These are phyloP conservation scores for Stomatorhinus walkeri DNA, from an alignment of 2,797 vertebrate species.

Conservation along the genomic window DNA sequence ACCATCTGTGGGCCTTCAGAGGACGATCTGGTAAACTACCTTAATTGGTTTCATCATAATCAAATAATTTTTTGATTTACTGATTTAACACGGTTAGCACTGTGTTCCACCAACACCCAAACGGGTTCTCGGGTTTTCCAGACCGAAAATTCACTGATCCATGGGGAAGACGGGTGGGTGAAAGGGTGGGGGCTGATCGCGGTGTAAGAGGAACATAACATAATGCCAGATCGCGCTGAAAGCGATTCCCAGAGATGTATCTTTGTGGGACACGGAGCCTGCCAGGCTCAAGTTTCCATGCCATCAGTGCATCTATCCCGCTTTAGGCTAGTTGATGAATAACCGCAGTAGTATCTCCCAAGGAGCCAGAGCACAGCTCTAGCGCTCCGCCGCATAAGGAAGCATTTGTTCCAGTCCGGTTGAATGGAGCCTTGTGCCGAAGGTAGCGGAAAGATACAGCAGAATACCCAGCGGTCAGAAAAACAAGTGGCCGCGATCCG, in stretches of 20 bases:
- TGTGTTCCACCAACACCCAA: not conserved
- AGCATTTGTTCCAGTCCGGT: conserved; percentile 61
- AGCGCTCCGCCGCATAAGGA: conserved; percentile 63
- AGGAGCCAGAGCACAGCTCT: conserved; percentile 35
- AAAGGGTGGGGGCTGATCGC: no score
- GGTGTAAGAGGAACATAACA: not conserved
- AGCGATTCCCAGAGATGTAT: not conserved
- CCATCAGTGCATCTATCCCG: conserved; percentile 26
- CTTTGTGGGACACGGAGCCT: not conserved
- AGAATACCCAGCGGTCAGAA: conserved; percentile 53
- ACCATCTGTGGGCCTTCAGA: not conserved
- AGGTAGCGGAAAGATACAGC: conserved; percentile 25
- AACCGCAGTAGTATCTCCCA: conserved; percentile 63
- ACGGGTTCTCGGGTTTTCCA: not conserved
- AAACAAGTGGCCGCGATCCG: conserved; percentile 58
- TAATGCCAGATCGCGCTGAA: not conserved
- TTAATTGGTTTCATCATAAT: not conserved
- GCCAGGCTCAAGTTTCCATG: conserved; percentile 37
- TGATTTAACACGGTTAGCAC: not conserved
- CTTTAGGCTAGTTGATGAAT: conserved; percentile 61
- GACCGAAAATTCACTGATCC: not conserved
- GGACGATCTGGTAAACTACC: not conserved
- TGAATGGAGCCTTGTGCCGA: conserved; percentile 66
- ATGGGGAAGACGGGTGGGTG: not conserved
- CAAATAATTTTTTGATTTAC: not conserved